Evolutionary conservation across 2,888 invertebrate genomes (phyloP), one percentile per base, ranked within the genome.

Genomic region (Mechanitis mazaeus): DNA sequence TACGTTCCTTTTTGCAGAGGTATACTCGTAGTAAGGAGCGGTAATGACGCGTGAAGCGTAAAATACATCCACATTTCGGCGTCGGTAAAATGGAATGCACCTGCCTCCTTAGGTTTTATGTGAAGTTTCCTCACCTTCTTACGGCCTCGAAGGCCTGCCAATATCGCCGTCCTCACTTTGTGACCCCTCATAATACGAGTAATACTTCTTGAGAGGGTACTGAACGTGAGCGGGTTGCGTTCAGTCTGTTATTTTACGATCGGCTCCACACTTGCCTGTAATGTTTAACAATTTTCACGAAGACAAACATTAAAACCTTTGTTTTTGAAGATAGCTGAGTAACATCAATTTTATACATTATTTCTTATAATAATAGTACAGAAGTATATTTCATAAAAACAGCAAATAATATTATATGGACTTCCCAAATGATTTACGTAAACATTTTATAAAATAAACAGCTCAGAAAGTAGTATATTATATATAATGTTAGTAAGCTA

Each of bases 91-190:
- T 88, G 87, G 87, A 85, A 87, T 87, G 87, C 87, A 89, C 88
- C 88, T 89, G 89, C 84, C 85, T 88, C 88, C 86, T 87, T 85
- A 87, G 80, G 87, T 87, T 89, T 89, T 89, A 89, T 87, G 89
- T 81, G 85, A 84, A 86, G 80, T 88, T 87, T 84, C 83, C 85
- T 85, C 87, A 88, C 88, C 88, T 88, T 84, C 87, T 82, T 79
- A 83, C 81, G 79, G 78, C 75, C 78, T 81, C 75, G 76, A 81
- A 86, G 85, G 87, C 83, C 84, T 80, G 83, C 84, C 87, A 85
- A 89, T 88, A 88, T 86, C 80, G 83, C 80, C 82, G 80, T 83
- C 85, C 85, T 82, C 85, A 87, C 87, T 87, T 87, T 86, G 88
- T 87, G 88, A 88, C 87, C 88, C 87, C 84, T 87, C 87, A 85